A percentile compares a stretch with the other conserved stretches of the same genome.
phyloP scores from a whole-genome alignment of 1,140 invertebrate genomes.

The Drosophila sp. region DNA sequence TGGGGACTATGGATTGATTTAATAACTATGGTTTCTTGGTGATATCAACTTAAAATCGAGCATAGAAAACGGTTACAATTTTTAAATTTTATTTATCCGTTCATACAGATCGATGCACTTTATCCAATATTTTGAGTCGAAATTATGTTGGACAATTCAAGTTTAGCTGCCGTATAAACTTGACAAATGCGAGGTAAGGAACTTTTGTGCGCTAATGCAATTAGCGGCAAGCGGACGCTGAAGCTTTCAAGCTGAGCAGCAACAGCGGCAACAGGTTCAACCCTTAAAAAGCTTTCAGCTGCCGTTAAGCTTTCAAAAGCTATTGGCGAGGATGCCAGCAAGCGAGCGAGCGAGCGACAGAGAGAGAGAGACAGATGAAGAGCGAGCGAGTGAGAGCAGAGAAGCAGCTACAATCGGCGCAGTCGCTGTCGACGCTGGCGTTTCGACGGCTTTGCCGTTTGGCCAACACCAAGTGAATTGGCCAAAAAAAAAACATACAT shows the following conservation, averaged over 20 bases:
- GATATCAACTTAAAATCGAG: too few species aligned
- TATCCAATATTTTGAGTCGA: too few species aligned
- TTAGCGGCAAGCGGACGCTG: constrained; percentile 16
- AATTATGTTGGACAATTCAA: too few species aligned
- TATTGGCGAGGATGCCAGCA: constrained; percentile 35
- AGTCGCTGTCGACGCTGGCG: constrained; percentile 26
- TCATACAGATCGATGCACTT: too few species aligned
- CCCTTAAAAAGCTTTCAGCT: constrained; percentile 53
- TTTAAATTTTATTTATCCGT: too few species aligned
- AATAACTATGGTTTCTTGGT: too few species aligned
- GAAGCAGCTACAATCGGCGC: constrained; percentile 7
- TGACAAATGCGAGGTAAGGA: background rate
- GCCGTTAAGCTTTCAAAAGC: constrained; percentile 15
- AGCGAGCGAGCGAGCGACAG: background rate
- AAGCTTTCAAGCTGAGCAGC: background rate
- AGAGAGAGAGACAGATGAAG: constrained; percentile 14
- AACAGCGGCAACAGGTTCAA: constrained; percentile 64
- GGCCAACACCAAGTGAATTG: constrained; percentile 40
- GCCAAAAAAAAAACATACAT: constrained; percentile 41
- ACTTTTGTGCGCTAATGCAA: constrained; percentile 13
- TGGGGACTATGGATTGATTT: too few species aligned
- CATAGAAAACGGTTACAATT: too few species aligned
- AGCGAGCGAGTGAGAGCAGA: background rate
- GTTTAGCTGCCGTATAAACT: too few species aligned
- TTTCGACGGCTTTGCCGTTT: constrained; percentile 35